Base-by-base conservation (phyloP, 92 coral and sea anemone species). In the Desmophyllum pertusum region DNA sequence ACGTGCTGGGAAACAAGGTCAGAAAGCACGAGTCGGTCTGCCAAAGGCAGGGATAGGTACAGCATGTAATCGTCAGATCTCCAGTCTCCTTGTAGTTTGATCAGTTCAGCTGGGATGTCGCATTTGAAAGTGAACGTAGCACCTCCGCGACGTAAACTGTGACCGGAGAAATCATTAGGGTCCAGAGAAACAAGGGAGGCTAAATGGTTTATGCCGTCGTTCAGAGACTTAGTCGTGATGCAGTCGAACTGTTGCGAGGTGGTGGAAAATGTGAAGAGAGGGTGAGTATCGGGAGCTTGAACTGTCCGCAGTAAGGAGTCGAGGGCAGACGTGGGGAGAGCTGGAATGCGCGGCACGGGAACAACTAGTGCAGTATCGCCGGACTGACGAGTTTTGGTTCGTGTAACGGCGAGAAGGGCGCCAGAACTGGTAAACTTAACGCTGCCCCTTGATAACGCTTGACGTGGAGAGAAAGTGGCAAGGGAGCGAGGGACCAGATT, bases 381-480 rank as follows among this genome's bases (percentile, higher is more conserved):
- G 65, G 77, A 43, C 46, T 68, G 85, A 8, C 48, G 76, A 9
- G 78, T 70, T 69, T 81, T 81, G 19, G 77, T 81, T 55, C 85
- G 61, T 2, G 77, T 81, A 41, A 69, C 52, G 19, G 77, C 70
- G 66, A 68, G 23, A 7, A 69, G 66, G 19, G 85, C 64, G n/a
- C 85, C 50, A n/a, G 76, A 81, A 23, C 29, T 64, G 37, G 66
- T 23, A 29, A 81, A 69, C 13, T 40, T 63, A 59, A 79, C 5
- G 59, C 59, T 69, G 55, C 61, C 57, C 21, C 83, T 66, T 30
- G 83, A 79, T 14, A 79, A 40, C 2, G 73, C 29, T 9, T 64
- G 73, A 40, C 18, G 73, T 29, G 83, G 3, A 14, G 83, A 79
- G 62, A 79, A 63, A 27, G 8, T 64, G 57, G 39, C 42, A 37